Evolutionary conservation across 2,113 vertebrate genomes (phyloP).

Genomic region (Gracilinanus agilis): DNA sequence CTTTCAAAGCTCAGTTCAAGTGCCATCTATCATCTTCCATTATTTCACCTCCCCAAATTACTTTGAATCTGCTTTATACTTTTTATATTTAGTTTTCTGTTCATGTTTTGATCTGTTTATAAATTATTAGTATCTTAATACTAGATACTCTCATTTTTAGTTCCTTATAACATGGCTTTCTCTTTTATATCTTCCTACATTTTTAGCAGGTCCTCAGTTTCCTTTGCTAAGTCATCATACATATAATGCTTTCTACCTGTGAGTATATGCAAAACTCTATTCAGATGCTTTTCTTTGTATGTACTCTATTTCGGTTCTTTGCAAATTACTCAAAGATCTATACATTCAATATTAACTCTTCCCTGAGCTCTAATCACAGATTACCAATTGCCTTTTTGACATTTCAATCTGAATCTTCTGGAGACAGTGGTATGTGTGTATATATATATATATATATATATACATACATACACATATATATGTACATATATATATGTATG

Average conservation of each 20-base stretch:
- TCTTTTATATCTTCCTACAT: not conserved
- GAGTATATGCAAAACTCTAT: not conserved
- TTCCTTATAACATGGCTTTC: not conserved
- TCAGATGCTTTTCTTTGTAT: not conserved
- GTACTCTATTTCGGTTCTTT: not conserved
- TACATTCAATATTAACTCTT: not conserved
- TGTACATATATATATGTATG: too few relatives aligned
- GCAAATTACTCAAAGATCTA: not conserved
- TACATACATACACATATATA: too few relatives aligned
- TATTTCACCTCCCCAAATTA: not conserved
- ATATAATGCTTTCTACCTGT: not conserved
- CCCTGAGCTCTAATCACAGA: not conserved
- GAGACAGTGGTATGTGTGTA: not conserved
- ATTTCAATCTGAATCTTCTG: not conserved
- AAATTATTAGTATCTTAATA: not conserved
- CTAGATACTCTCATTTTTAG: not conserved
- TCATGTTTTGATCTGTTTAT: not conserved
- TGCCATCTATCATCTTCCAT: not conserved
- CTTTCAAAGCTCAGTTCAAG: not conserved
- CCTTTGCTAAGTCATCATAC: not conserved
- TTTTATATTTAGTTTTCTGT: not conserved
- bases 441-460: too few relatives aligned
- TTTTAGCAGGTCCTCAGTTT: not conserved
- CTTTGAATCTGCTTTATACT: not conserved
- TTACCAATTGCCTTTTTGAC: not conserved